These are phyloP conservation scores for Himalopsyche phryganea DNA, from an alignment of 1,140 invertebrate species.

Conservation along the genomic window DNA sequence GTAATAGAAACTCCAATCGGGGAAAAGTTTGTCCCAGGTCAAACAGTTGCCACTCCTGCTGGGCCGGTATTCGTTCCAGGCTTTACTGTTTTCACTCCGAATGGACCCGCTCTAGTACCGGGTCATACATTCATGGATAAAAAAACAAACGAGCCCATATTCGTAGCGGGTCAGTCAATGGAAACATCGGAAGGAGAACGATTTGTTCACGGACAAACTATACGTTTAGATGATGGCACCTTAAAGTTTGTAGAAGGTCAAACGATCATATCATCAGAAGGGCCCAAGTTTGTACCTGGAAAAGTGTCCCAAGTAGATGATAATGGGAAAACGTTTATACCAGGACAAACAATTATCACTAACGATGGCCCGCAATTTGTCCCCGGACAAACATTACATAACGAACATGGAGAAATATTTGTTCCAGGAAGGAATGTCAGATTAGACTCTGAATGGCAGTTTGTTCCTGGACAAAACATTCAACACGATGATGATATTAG, in stretches of 20 bases:
- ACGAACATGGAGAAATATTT: slow-evolving; percentile 57
- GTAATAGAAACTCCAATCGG: slow-evolving; percentile 66
- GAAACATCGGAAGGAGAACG: slow-evolving; percentile 58
- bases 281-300: slow-evolving; percentile 65
- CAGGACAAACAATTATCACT: slow-evolving; percentile 67
- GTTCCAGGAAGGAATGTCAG: slow-evolving; percentile 64
- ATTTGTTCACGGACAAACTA: slow-evolving; percentile 65
- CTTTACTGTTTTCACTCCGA: slow-evolving; percentile 64
- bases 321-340: slow-evolving; percentile 55
- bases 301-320: slow-evolving; percentile 51
- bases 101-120: slow-evolving; percentile 65
- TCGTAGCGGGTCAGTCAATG: slow-evolving; percentile 65
- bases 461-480: slow-evolving; percentile 61
- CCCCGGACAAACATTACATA: slow-evolving; percentile 59
- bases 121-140: slow-evolving; percentile 62
- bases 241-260: slow-evolving; percentile 63
- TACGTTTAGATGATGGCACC: slow-evolving; percentile 57
- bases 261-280: slow-evolving; percentile 61
- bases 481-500: slow-evolving; percentile 49
- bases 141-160: slow-evolving; percentile 58
- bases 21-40: slow-evolving; percentile 67
- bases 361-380: slow-evolving; percentile 59
- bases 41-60: slow-evolving; percentile 65
- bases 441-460: slow-evolving; percentile 54
- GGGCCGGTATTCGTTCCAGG: slow-evolving; percentile 70